These are phyloP conservation scores for Achroia grisella DNA, from an alignment of 1,140 invertebrate genomes.

Conservation along the genomic window DNA sequence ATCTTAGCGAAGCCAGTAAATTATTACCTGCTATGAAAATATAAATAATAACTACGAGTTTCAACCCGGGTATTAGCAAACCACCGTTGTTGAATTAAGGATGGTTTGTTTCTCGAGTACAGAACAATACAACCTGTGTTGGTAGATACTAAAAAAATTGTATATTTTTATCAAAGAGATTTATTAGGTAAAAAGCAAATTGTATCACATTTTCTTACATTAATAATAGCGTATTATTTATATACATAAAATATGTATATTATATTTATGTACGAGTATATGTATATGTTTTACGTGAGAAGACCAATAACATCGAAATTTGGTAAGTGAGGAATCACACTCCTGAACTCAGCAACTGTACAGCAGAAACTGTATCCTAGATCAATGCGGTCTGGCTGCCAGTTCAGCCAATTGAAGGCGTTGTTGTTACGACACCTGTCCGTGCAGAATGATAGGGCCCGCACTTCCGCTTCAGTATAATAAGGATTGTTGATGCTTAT, in stretches of 20 bases:
- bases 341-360: constrained; percentile 75
- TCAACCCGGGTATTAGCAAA: too few species aligned
- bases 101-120: too few species aligned
- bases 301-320: constrained; percentile 58
- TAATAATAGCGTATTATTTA: neutral
- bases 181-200: too few species aligned
- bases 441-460: constrained; percentile 72
- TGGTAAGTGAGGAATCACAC: constrained; percentile 70
- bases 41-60: too few species aligned
- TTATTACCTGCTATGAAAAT: too few species aligned
- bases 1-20: too few species aligned
- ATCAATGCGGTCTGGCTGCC: constrained; percentile 65
- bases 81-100: too few species aligned
- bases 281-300: constrained; percentile 26
- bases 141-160: too few species aligned
- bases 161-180: too few species aligned
- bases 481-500: constrained; percentile 80
- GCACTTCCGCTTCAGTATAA: constrained; percentile 45
- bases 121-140: too few species aligned
- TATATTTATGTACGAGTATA: neutral
- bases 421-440: constrained; percentile 71
- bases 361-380: constrained; percentile 80
- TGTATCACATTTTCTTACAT: too few species aligned
- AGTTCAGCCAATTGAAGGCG: constrained; percentile 73
- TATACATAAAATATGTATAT: neutral